Evolutionary conservation across 2,888 invertebrate species (phyloP).

Genomic region (Latrodectus elegans): DNA sequence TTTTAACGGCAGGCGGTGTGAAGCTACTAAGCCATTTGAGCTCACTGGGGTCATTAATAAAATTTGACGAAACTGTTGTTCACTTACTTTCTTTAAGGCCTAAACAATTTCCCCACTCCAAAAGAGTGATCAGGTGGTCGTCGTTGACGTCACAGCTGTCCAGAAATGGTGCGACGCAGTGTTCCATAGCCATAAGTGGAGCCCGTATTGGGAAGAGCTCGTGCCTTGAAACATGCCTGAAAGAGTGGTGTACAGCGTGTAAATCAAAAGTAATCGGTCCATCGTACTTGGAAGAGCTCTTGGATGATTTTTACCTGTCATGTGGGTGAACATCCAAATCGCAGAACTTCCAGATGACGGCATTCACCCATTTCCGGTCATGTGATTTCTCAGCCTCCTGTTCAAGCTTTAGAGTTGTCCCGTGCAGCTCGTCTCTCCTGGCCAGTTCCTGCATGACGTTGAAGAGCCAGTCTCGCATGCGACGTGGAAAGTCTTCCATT

Average conservation of each 20-base stretch:
- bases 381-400: constrained; percentile 88
- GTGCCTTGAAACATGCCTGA: constrained; percentile 88
- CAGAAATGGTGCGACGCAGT: constrained; percentile 97
- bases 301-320: constrained; percentile 80
- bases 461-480: constrained; percentile 99
- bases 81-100: constrained; percentile 84
- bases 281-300: too few relatives aligned
- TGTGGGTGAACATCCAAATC: constrained; percentile 94
- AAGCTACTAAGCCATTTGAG: too few relatives aligned
- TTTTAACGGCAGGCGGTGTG: too few relatives aligned
- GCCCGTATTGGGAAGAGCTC: constrained; percentile 97
- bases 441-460: constrained; percentile 97
- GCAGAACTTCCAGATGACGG: constrained; percentile 97
- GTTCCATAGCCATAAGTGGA: constrained; percentile 94
- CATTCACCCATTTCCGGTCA: constrained; percentile 79
- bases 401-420: constrained; percentile 85
- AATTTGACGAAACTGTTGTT: too few relatives aligned
- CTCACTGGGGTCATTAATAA: too few relatives aligned
- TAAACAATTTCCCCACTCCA: constrained; percentile 88
- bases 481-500: constrained; percentile 93
- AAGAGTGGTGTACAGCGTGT: neutral
- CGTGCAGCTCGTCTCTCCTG: constrained; percentile 87
- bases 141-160: constrained; percentile 90
- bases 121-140: constrained; percentile 91
- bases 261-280: neutral